A percentile compares a stretch with the other conserved stretches of the same genome.
Conservation (phyloP, 1,140 invertebrate species). For the Anastatus disparis region DNA sequence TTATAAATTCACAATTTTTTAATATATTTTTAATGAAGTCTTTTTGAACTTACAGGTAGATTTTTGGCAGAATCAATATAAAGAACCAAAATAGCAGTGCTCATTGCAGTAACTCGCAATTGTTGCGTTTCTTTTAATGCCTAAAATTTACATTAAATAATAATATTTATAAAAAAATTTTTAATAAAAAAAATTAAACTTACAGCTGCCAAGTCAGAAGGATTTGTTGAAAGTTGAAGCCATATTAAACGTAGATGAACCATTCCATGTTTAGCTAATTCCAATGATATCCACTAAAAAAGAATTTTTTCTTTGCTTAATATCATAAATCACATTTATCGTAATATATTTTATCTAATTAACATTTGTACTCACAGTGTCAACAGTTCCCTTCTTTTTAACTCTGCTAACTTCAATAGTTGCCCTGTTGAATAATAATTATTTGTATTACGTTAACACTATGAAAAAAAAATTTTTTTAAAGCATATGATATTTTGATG, state of each 20-base stretch:
- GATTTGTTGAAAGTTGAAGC: conserved; percentile 81
- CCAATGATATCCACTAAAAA: conserved; percentile 88
- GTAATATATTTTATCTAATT: conserved; percentile 6
- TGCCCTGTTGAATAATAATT: conserved; percentile 65
- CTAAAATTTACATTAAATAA: conserved; percentile 57
- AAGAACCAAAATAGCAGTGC: conserved; percentile 81
- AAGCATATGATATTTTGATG: conserved; percentile 11
- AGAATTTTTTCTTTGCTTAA: not conserved
- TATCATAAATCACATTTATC: not conserved
- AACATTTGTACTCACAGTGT: conserved; percentile 71
- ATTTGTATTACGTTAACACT: too few species aligned
- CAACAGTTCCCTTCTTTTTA: conserved; percentile 74
- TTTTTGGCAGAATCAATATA: conserved; percentile 91
- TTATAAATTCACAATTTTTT: not conserved
- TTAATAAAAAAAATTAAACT: conserved; percentile 53
- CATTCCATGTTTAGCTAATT: conserved; percentile 93
- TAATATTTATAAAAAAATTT: not conserved
- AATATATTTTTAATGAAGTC: conserved; percentile 12
- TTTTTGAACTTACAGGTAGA: conserved; percentile 79
- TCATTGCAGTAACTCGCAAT: conserved; percentile 79
- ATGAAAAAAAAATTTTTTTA: not conserved
- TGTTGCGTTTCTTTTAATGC: conserved; percentile 81
- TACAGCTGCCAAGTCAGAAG: conserved; percentile 79
- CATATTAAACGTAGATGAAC: conserved; percentile 88
- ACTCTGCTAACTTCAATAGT: conserved; percentile 76